These are phyloP conservation scores for Leucophora obtusa DNA, from an alignment of 2,888 invertebrate species.

Conservation along the genomic window DNA sequence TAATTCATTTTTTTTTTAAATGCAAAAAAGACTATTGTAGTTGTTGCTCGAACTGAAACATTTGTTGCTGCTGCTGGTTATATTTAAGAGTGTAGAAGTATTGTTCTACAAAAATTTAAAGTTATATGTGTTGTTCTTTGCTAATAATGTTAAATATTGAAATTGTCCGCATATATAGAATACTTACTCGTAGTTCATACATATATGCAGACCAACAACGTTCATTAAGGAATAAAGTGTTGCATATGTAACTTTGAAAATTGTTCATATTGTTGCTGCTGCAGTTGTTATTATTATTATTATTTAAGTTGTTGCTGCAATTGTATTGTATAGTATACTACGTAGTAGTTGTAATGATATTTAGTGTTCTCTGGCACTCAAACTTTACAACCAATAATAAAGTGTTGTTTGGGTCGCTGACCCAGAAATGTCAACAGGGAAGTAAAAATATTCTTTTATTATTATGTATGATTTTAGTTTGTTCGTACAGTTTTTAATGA, in stretches of 20 bases:
- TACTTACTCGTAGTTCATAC: too few relatives aligned
- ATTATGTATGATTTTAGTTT: constrained; percentile 52
- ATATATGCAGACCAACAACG: background rate
- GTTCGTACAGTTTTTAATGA: constrained; percentile 61
- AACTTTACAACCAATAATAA: constrained; percentile 57
- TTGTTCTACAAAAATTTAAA: constrained; percentile 45
- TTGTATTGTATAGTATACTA: constrained; percentile 30
- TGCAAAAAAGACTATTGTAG: constrained; percentile 32
- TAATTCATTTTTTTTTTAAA: constrained; percentile 23
- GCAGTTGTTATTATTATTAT: constrained; percentile 63
- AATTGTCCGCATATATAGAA: background rate
- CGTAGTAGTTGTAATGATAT: constrained; percentile 23
- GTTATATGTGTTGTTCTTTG: constrained; percentile 42
- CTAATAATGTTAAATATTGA: constrained; percentile 9
- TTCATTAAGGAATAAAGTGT: constrained; percentile 11
- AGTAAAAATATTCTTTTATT: constrained; percentile 68
- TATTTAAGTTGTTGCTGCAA: constrained; percentile 44
- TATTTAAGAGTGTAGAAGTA: constrained; percentile 27
- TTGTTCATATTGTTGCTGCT: constrained; percentile 58
- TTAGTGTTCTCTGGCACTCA: constrained; percentile 49
- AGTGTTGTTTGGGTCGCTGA: constrained; percentile 75
- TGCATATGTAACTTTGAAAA: constrained; percentile 18
- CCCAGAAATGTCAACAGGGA: constrained; percentile 77
- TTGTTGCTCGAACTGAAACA: constrained; percentile 28
- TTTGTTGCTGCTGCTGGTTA: constrained; percentile 30